A percentile compares a stretch with the other conserved stretches of the same genome.
phyloP scores from a whole-genome alignment of 2,113 vertebrate genomes.

The Chionodraco myersi region DNA sequence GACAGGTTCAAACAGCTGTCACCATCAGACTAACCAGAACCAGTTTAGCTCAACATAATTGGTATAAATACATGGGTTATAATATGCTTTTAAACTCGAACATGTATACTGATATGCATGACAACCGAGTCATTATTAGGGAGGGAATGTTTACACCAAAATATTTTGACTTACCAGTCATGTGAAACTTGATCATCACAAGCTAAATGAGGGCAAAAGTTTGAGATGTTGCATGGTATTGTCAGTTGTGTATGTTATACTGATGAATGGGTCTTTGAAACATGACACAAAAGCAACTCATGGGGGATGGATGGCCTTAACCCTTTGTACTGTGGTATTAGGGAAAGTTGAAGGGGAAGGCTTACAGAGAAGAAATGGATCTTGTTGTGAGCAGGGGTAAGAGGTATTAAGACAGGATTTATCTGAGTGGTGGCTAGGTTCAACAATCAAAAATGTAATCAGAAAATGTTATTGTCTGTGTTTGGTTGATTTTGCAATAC shows the following conservation, averaged over 20 bases:
- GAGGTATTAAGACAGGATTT: slow-evolving; percentile 35
- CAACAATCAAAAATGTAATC: background rate
- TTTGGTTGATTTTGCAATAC: background rate
- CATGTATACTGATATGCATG: background rate
- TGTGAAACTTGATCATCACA: slow-evolving; percentile 39
- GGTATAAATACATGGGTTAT: background rate
- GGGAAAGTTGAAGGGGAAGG: slow-evolving; percentile 58
- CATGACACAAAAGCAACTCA: slow-evolving; percentile 58
- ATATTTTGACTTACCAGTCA: slow-evolving; percentile 13
- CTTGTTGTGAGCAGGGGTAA: slow-evolving; percentile 30
- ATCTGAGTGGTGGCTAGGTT: slow-evolving; percentile 5
- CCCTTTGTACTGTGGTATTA: slow-evolving; percentile 49
- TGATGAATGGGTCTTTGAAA: slow-evolving; percentile 76
- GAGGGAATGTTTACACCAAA: background rate
- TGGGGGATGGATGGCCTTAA: slow-evolving; percentile 52
- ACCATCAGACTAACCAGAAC: slow-evolving; percentile 3
- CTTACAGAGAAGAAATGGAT: slow-evolving; percentile 42
- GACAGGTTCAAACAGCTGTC: slow-evolving; percentile 63
- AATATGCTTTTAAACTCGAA: slow-evolving; percentile 5
- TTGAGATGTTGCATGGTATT: slow-evolving; percentile 59
- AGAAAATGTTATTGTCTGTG: background rate
- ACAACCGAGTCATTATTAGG: background rate
- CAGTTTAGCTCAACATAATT: slow-evolving; percentile 15
- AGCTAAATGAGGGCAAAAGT: slow-evolving; percentile 47
- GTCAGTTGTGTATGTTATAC: slow-evolving; percentile 66